phyloP scores from a whole-genome alignment of 2,888 invertebrate genomes.

The Tenthredo amoena region DNA sequence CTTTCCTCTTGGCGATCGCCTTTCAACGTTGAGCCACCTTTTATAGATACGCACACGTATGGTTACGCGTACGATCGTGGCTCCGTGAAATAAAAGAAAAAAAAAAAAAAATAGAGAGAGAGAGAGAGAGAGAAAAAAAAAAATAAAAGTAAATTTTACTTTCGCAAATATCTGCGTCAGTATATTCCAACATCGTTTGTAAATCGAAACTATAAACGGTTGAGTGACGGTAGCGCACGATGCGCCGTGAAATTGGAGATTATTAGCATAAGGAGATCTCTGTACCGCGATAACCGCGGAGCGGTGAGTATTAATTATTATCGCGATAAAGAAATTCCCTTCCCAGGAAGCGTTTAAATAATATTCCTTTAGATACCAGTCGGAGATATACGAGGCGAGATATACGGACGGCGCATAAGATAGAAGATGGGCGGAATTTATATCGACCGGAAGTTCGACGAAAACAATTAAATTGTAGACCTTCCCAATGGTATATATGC shows the following conservation, averaged over 20 bases:
- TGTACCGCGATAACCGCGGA: neutral
- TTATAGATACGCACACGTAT: too few relatives aligned
- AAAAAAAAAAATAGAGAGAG: too few relatives aligned
- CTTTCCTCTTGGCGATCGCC: slow-evolving; percentile 5
- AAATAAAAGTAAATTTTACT: neutral
- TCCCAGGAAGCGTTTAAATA: slow-evolving; percentile 77
- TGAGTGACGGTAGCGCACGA: neutral
- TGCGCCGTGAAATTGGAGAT: slow-evolving; percentile 15
- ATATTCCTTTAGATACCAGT: slow-evolving; percentile 69
- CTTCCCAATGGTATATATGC: neutral
- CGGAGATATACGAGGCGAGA: neutral
- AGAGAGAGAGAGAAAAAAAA: too few relatives aligned
- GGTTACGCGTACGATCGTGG: too few relatives aligned
- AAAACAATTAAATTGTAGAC: slow-evolving; percentile 67
- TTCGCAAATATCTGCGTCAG: neutral
- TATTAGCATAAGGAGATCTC: slow-evolving; percentile 46
- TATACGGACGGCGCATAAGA: neutral
- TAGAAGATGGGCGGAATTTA: slow-evolving; percentile 72
- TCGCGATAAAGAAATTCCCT: slow-evolving; percentile 49
- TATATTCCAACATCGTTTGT: neutral
- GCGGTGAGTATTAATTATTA: slow-evolving; percentile 49
- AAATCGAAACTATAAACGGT: slow-evolving; percentile 15
- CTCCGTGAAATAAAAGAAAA: too few relatives aligned
- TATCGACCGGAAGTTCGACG: slow-evolving; percentile 72
- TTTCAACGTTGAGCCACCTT: neutral